Evolutionary conservation across 1,140 invertebrate species (phyloP).

Genomic region (Nylanderia fulva): DNA sequence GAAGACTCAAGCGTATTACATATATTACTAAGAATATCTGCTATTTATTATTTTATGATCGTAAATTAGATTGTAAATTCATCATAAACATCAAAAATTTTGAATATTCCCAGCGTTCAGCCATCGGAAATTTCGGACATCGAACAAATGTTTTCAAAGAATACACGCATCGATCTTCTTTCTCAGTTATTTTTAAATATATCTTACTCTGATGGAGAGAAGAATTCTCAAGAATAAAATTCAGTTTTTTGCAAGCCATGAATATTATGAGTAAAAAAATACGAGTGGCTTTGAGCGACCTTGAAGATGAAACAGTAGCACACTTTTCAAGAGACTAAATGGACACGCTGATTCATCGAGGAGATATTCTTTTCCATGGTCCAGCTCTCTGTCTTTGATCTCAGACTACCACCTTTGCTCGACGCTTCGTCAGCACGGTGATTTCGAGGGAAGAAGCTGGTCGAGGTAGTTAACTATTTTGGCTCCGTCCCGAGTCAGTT

Average conservation of each 20-base stretch:
- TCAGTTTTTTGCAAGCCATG: not conserved
- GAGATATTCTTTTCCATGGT: conserved; percentile 44
- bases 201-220: not conserved
- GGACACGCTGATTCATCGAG: conserved; percentile 68
- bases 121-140: not conserved
- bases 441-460: conserved; percentile 38
- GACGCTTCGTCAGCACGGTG: conserved; percentile 26
- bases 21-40: not conserved
- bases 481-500: conserved; percentile 74
- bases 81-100: conserved; percentile 5
- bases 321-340: conserved; percentile 46
- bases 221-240: not conserved
- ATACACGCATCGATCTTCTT: not conserved
- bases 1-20: not conserved
- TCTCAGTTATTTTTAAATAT: not conserved
- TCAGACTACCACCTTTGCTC: conserved; percentile 24
- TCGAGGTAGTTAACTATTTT: conserved; percentile 77
- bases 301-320: conserved; percentile 57
- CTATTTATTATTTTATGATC: not conserved
- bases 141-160: not conserved
- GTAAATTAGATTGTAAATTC: not conserved
- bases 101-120: not conserved
- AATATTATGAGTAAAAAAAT: not conserved
- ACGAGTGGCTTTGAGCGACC: conserved; percentile 19
- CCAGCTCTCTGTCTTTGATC: conserved; percentile 40